Evolutionary conservation across 2,113 vertebrate genomes (phyloP), one percentile per base, ranked within the genome.

Genomic region (Poeciliopsis prolifica): DNA sequence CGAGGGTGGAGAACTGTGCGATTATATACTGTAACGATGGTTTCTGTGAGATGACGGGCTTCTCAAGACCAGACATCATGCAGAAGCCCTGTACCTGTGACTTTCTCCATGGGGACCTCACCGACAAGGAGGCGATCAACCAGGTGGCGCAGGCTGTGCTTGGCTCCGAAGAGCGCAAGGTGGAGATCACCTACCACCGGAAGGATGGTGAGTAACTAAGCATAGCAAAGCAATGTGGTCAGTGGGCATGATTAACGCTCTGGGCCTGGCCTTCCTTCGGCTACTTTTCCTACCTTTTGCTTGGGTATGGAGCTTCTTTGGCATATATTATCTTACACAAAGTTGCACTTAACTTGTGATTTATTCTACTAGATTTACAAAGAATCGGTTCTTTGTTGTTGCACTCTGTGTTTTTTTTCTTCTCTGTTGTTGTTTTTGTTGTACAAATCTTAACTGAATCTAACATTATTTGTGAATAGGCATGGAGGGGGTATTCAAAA

Each of bases 11-110:
- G 93, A 99, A 99, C 80, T 99, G 98, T 93, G 98, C 98, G 13
- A 99, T 99, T 91, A 99, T 99, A 88, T 99, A 99, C 93, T 99
- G 97, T 95, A 99, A 99, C 68, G 98, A 99, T 74, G 97, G 96
- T 73, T 99, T 99, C 94, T 99, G 98, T 74, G 98, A 99, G 94
- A 98, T 99, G 98, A 99, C 97, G 0, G 98, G 98, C 70, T 99
- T 97, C 94, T 99, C 98, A 69, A 95, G 98, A 89, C 94, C 97
- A 70, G 98, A 99, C 92, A 96, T 99, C 91, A 99, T 99, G 97
- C 98, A 99, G 91, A 98, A 96, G 89, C 97, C 98, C 0, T 98
- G 98, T 89, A 98, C 96, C 77, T 99, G 98, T 37, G 97, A 99
- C 93, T 99, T 99, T 86, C 97, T 99, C 72, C 96, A 99, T 65